Evolutionary conservation across 2,797 vertebrate genomes (phyloP), one percentile per base, ranked within the genome.

Genomic region (Megalops cyprinoides): DNA sequence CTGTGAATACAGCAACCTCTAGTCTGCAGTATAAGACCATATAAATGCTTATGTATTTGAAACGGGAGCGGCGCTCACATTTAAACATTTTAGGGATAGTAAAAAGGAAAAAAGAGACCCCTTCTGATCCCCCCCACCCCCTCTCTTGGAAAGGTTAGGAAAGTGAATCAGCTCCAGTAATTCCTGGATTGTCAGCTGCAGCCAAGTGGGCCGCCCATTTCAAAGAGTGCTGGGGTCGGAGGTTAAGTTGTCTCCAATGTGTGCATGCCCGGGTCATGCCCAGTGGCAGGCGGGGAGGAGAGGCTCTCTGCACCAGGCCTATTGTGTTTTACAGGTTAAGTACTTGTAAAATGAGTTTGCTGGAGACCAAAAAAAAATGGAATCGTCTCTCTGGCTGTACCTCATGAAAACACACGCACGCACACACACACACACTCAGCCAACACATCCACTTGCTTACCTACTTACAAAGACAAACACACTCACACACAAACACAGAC

Each of bases 131-230:
- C 51, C 51, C 51, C 51, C 9, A 9, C 18, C 51, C 51, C 9
- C 4, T 10, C 3, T 18, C 9, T 53, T 18, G n/a, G n/a, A n/a
- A n/a, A n/a, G 53, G 51, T 34, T 87, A 94, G 88, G 87, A 90
- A 20, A 80, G 69, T 80, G 78, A 79, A 71, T 55, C 65, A 73
- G 87, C 90, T 92, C 73, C 56, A 67, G 80, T 82, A 84, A 85
- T 82, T 83, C 84, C 81, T 82, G 77, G 80, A 82, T 84, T 94
- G 93, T 94, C 94, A 92, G 92, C 92, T 92, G 88, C 88, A 91
- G 92, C 94, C 91, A 93, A 94, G 94, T 93, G 92, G 91, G 93
- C 91, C 91, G 82, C 91, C 90, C 89, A 92, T 94, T 94, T 95
- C 94, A 95, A 95, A 95, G 93, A 93, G 92, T 82, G 86, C 89